Base-by-base conservation (phyloP, 2,888 invertebrate species). In the Troides aeacus region DNA sequence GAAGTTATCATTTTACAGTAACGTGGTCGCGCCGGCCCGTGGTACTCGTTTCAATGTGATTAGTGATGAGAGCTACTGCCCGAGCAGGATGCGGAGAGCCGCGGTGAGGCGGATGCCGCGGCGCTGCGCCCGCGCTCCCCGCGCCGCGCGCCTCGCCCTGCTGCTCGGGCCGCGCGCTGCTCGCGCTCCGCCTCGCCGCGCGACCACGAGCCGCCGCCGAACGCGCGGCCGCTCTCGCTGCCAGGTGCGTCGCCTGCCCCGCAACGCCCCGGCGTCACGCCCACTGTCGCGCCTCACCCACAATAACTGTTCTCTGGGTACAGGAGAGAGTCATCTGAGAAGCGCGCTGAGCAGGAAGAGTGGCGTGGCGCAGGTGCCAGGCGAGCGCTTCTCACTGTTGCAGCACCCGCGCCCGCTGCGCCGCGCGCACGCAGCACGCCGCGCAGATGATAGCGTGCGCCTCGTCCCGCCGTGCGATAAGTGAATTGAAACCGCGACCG, bases 201-300 rank as follows among this genome's bases (percentile, higher is more conserved):
- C 92, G 92, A 76, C 93, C 92, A 12, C 93, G 93, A 83, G 93
- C 93, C 84, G 93, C 93, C 81, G 84, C 83, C 46, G 86, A 81
- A 8, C 89, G 90, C 79, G 23, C 65, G 7, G 85, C 17, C 80
- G 91, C 15, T 87, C 91, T 90, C 92, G 0, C 80, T 90, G 3
- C 91, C 92, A 0, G 90, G 85, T 0, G 91, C 92, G 0, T 92
- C 92, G n/a, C 76, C 92, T 90, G 75, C 77, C 88, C 62, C 21
- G 21, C 21, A 21, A 21, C 21, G 89, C 86, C 21, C 79, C 91
- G 24, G 4, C 21, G 30, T 10, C 23, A 24, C 12, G 2, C 50
- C 30, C 30, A 24, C 59, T 24, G 17, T 15, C 59, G 59, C 30
- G 6, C 23, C 57, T 6, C 59, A 15, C 8, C 59, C 59, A 17